These are phyloP conservation scores for Nothobranchius furzeri DNA, from an alignment of 2,113 vertebrate species.

Conservation along the genomic window DNA sequence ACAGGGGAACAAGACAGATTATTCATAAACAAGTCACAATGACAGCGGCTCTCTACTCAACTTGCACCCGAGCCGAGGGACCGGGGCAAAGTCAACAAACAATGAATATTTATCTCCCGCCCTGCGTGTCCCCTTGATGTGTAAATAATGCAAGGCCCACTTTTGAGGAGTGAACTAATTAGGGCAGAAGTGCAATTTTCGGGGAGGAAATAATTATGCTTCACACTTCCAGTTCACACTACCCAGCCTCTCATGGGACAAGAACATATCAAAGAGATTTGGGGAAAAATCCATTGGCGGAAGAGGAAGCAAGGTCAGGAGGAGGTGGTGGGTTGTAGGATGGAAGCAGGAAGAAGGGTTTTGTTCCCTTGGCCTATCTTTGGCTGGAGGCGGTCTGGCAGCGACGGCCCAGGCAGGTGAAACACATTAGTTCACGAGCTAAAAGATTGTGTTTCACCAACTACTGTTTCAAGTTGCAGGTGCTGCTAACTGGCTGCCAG, in stretches of 20 bases:
- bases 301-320: slow-evolving; percentile 60
- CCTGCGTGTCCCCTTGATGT: slow-evolving; percentile 74
- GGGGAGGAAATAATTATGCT: slow-evolving; percentile 73
- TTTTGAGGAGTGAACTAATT: slow-evolving; percentile 76
- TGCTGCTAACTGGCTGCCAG: slow-evolving; percentile 61
- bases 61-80: slow-evolving; percentile 56
- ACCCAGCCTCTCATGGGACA: slow-evolving; percentile 49
- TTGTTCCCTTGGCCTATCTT: slow-evolving; percentile 46
- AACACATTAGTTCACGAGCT: slow-evolving; percentile 75
- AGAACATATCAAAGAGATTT: slow-evolving; percentile 63
- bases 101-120: slow-evolving; percentile 79
- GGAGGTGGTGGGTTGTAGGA: background rate
- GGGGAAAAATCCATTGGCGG: slow-evolving; percentile 53
- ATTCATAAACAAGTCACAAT: slow-evolving; percentile 48
- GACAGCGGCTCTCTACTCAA: slow-evolving; percentile 43
- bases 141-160: slow-evolving; percentile 78
- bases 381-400: background rate
- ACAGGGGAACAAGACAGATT: slow-evolving; percentile 48
- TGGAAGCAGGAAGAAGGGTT: slow-evolving; percentile 23
- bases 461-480: slow-evolving; percentile 73
- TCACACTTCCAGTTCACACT: slow-evolving; percentile 64
- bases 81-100: slow-evolving; percentile 73
- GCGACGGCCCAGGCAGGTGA: slow-evolving; percentile 64
- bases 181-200: slow-evolving; percentile 66
- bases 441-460: slow-evolving; percentile 73